Percentiles rank a stretch among this genome's conserved stretches.
phyloP scores from a whole-genome alignment of 2,113 vertebrate genomes.

The Nannobrachium achirus region DNA sequence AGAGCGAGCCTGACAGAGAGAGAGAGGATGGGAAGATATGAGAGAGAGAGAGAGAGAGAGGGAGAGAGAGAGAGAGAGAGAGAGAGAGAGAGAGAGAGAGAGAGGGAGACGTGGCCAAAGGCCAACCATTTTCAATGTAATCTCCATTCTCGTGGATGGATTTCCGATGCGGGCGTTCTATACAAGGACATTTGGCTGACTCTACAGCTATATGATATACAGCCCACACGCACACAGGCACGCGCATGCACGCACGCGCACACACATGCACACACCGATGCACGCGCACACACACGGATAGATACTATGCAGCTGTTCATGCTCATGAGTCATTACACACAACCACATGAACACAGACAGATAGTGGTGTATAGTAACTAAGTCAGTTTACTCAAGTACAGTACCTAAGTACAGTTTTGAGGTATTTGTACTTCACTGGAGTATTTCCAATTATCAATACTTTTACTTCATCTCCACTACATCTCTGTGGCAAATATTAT shows the following conservation, averaged over 20 bases:
- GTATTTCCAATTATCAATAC: too few relatives aligned
- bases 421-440: too few relatives aligned
- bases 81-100: conserved; percentile 18
- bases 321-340: background rate
- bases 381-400: too few relatives aligned
- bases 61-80: background rate
- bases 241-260: conserved; percentile 14
- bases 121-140: conserved; percentile 69
- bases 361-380: too few relatives aligned
- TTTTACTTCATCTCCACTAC: too few relatives aligned
- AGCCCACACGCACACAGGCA: conserved; percentile 29
- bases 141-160: conserved; percentile 69
- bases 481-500: too few relatives aligned
- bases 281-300: conserved; percentile 14
- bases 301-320: background rate
- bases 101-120: conserved; percentile 36
- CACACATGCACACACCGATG: conserved; percentile 17
- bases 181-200: conserved; percentile 71
- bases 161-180: conserved; percentile 70
- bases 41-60: background rate
- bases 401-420: too few relatives aligned
- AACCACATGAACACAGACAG: background rate
- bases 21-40: background rate
- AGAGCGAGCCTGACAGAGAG: conserved; percentile 28
- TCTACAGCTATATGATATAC: conserved; percentile 65